Evolutionary conservation across 1,140 invertebrate species (phyloP).

Genomic region (Lanistes nyassanus): DNA sequence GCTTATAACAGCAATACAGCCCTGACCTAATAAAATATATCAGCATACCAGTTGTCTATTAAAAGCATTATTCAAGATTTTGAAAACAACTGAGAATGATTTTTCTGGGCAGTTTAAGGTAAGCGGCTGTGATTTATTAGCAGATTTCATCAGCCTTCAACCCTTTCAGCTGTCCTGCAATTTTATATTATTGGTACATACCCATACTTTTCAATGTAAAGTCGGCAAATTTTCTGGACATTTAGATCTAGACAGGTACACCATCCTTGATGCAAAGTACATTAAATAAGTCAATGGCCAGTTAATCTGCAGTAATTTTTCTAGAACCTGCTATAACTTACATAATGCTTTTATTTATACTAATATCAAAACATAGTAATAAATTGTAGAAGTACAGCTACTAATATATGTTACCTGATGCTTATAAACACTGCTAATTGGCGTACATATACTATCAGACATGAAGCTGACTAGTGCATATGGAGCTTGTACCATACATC

Average conservation of each 20-base stretch:
- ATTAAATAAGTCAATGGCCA: not conserved
- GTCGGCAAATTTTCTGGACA: too few species aligned
- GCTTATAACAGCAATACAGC: not conserved
- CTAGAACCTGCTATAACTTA: not conserved
- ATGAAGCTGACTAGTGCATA: too few species aligned
- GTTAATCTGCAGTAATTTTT: not conserved
- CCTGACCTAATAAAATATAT: not conserved
- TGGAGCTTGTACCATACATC: too few species aligned
- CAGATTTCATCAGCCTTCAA: not conserved
- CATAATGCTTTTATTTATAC: not conserved
- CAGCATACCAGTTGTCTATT: not conserved
- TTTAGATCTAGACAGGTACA: not conserved
- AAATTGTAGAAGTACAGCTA: slow-evolving; percentile 4
- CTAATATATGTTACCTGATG: too few species aligned
- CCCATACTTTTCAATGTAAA: too few species aligned
- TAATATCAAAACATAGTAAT: not conserved
- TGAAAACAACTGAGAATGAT: not conserved
- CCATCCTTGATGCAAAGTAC: not conserved
- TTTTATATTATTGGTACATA: too few species aligned
- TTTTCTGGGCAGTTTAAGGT: not conserved
- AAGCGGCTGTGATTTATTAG: not conserved
- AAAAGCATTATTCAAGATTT: not conserved
- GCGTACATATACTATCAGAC: too few species aligned
- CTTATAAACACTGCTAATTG: too few species aligned
- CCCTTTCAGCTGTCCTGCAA: too few species aligned